These are phyloP conservation scores for Vicugna pacos DNA, from an alignment of 2,113 vertebrate species.

Conservation along the genomic window DNA sequence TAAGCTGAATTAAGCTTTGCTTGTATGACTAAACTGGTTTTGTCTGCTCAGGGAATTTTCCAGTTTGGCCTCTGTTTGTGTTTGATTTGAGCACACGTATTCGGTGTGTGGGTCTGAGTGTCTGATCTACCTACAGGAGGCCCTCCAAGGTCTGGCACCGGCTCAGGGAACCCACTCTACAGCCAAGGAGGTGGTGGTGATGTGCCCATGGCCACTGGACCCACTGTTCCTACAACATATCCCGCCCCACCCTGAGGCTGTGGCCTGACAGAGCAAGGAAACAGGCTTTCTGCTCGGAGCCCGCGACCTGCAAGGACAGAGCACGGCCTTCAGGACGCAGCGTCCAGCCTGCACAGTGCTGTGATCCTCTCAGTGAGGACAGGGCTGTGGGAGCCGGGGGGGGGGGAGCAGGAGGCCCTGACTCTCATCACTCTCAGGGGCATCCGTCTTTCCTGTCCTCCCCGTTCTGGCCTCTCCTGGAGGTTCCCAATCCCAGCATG, in stretches of 20 bases:
- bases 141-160: rapidly evolving
- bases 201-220: background rate
- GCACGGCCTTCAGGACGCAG: background rate
- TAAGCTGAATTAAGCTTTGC: background rate
- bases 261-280: rapidly evolving
- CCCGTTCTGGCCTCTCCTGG: background rate
- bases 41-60: background rate
- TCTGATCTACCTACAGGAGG: background rate
- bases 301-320: background rate
- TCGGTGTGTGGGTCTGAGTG: background rate
- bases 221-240: background rate
- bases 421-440: background rate
- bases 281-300: background rate
- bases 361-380: background rate
- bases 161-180: background rate
- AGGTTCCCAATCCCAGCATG: background rate
- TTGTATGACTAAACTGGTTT: background rate
- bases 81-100: background rate
- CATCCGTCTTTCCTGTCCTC: background rate
- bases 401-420: background rate
- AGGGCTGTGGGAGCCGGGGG: background rate
- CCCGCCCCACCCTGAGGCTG: rapidly evolving
- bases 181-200: background rate
- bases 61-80: background rate
- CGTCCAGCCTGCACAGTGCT: rapidly evolving